Conservation (phyloP, 2,797 vertebrate genomes). For the Ataeniobius toweri region DNA sequence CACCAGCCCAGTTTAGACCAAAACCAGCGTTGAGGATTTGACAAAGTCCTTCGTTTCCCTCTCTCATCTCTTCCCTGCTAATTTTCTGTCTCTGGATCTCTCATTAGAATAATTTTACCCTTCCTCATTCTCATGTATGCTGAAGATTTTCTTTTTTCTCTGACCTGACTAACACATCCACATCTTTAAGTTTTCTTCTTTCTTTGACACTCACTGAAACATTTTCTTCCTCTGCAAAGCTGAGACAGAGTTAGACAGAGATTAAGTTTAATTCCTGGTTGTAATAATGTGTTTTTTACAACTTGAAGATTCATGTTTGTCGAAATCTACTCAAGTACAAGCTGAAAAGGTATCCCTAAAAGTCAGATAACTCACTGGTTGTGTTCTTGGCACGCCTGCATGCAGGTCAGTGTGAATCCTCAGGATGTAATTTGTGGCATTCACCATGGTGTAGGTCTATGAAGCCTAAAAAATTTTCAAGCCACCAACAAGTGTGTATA, state of each 20-base stretch:
- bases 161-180: conserved; percentile 59
- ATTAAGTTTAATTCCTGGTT: conserved; percentile 13
- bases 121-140: conserved; percentile 19
- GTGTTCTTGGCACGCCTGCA: no score
- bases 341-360: background rate
- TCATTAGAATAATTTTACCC: conserved; percentile 64
- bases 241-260: background rate
- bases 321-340: conserved; percentile 5
- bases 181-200: conserved; percentile 51
- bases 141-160: conserved; percentile 18
- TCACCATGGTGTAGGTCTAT: no score
- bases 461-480: no score
- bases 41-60: conserved; percentile 61
- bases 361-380: background rate
- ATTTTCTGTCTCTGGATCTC: conserved; percentile 50
- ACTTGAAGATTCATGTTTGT: conserved; percentile 11
- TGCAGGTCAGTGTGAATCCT: background rate
- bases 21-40: conserved; percentile 62
- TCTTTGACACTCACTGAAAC: conserved; percentile 36
- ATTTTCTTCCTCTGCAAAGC: conserved; percentile 22
- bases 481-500: no score
- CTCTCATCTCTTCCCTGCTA: conserved; percentile 38
- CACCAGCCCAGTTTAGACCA: conserved; percentile 41
- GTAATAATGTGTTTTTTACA: conserved; percentile 10
- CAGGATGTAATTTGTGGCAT: no score